Conservation (phyloP, 2,797 vertebrate genomes). For the Rhinichthys osculus region DNA sequence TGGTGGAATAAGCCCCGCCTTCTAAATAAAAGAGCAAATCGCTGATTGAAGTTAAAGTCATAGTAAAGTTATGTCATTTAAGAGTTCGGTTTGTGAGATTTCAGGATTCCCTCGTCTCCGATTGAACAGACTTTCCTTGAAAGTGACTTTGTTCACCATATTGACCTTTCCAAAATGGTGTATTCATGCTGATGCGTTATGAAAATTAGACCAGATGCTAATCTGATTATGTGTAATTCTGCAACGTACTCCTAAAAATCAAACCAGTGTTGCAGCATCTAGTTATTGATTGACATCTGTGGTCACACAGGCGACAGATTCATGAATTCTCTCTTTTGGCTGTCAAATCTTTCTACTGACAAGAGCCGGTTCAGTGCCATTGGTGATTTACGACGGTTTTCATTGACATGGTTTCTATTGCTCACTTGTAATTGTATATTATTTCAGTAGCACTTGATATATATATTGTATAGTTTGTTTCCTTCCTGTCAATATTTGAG, state of each 20-base stretch:
- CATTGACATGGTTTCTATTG: constrained; percentile 32
- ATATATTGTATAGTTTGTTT: constrained; percentile 39
- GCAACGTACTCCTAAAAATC: neutral
- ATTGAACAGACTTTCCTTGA: too few relatives aligned
- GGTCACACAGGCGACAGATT: neutral
- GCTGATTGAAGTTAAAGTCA: too few relatives aligned
- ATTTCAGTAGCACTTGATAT: constrained; percentile 61
- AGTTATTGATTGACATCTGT: neutral
- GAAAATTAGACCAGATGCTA: neutral
- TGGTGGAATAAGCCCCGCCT: neutral
- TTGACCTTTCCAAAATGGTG: constrained; percentile 8
- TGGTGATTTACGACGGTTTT: constrained; percentile 28
- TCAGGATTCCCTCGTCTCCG: too few relatives aligned
- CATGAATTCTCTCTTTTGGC: constrained; percentile 45
- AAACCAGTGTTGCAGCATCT: neutral
- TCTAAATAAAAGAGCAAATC: neutral
- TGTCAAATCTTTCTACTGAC: constrained; percentile 41
- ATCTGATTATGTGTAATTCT: neutral
- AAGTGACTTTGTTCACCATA: neutral
- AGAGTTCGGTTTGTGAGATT: neutral
- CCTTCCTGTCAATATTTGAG: constrained; percentile 61
- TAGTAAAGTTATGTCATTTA: neutral
- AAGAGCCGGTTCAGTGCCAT: constrained; percentile 29
- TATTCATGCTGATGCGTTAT: too few relatives aligned
- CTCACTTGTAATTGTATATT: constrained; percentile 38